phyloP scores from a whole-genome alignment of 2,797 vertebrate genomes.

The Carcharodon carcharias region DNA sequence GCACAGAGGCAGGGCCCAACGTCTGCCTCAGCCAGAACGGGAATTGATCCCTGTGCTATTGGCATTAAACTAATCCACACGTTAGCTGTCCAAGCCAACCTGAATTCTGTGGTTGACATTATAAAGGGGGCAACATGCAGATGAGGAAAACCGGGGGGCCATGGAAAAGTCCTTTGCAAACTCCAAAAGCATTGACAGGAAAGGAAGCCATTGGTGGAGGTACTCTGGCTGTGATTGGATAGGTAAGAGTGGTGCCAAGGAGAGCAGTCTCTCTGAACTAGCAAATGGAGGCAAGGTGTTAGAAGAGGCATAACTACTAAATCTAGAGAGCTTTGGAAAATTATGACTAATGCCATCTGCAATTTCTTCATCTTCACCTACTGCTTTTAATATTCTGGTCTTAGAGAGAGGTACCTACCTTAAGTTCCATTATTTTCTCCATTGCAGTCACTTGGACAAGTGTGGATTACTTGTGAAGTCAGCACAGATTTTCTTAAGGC shows the following conservation, averaged over 20 bases:
- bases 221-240: background rate
- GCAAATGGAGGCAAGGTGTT: background rate
- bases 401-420: background rate
- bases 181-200: background rate
- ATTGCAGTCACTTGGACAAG: background rate
- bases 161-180: background rate
- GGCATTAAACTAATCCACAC: too few relatives aligned
- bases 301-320: background rate
- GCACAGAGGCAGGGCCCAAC: too few relatives aligned
- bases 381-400: background rate
- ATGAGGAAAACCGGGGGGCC: background rate
- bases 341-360: background rate
- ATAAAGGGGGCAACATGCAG: too few relatives aligned
- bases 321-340: background rate
- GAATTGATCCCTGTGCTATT: too few relatives aligned
- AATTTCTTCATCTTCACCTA: background rate
- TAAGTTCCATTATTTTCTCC: background rate
- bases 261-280: background rate
- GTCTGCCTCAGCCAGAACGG: too few relatives aligned
- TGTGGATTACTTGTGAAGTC: background rate
- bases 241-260: background rate
- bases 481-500: background rate
- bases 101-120: too few relatives aligned
- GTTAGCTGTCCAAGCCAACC: too few relatives aligned
- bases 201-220: background rate